These are phyloP conservation scores for Phasianus colchicus DNA, from an alignment of 2,113 vertebrate genomes.

Conservation along the genomic window DNA sequence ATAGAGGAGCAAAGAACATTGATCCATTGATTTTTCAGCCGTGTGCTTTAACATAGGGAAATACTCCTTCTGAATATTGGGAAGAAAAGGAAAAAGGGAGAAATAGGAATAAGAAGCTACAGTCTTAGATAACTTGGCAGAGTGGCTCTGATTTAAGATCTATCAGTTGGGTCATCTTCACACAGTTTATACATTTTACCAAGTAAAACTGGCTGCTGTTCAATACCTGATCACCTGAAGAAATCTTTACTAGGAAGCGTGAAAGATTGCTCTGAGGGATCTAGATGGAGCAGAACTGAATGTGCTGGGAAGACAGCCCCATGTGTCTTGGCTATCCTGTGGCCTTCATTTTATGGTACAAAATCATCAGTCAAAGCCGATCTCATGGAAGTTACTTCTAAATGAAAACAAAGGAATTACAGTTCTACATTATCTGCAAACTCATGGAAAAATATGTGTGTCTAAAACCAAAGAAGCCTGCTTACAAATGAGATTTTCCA, in stretches of 20 bases:
- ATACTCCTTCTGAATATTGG: not conserved
- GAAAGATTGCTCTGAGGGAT: not conserved
- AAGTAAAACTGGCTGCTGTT: conserved; percentile 10
- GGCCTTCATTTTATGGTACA: not conserved
- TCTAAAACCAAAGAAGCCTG: not conserved
- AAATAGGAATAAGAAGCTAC: not conserved
- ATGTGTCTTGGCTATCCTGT: not conserved
- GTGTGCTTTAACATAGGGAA: not conserved
- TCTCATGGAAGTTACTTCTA: not conserved
- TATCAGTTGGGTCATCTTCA: not conserved
- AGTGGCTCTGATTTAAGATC: not conserved
- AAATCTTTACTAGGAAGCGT: not conserved
- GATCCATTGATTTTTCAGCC: not conserved
- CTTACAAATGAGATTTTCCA: not conserved
- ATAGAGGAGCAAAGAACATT: not conserved
- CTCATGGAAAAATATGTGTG: not conserved
- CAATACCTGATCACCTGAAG: not conserved
- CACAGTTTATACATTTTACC: not conserved
- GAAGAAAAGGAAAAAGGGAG: not conserved
- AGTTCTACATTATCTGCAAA: not conserved
- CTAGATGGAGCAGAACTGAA: not conserved
- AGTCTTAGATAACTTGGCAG: not conserved
- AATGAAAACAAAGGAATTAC: not conserved
- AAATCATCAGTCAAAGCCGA: conserved; percentile 5
- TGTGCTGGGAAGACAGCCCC: not conserved